Percentiles rank a stretch among this genome's conserved stretches.
Evolutionary conservation across 2,113 vertebrate genomes (phyloP).

Genomic region (Speoplatyrhinus poulsoni): DNA sequence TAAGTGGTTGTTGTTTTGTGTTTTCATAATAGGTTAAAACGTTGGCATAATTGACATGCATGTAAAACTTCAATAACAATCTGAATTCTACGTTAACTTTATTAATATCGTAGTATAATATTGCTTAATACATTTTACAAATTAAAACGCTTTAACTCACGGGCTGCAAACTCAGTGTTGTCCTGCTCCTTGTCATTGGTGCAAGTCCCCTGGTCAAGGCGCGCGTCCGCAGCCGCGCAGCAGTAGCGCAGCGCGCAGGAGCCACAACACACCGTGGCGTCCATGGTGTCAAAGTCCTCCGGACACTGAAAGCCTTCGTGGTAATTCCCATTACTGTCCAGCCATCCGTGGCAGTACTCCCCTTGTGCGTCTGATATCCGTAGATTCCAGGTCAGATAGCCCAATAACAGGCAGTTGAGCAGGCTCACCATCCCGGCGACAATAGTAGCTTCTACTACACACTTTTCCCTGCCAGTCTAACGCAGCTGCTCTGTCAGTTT

Average conservation of each 20-base stretch:
- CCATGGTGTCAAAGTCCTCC: conserved; percentile 90
- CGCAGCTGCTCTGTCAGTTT: not conserved
- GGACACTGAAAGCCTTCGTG: conserved; percentile 95
- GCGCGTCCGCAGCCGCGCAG: conserved; percentile 88
- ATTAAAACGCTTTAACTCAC: conserved; percentile 72
- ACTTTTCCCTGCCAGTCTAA: conserved; percentile 3
- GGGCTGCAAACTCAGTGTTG: conserved; percentile 81
- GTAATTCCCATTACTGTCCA: conserved; percentile 86
- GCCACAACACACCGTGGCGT: conserved; percentile 95
- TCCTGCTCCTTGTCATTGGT: conserved; percentile 87
- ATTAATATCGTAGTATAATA: too few species aligned
- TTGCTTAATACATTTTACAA: not conserved
- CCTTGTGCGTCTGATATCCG: conserved; percentile 79
- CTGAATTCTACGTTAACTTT: not conserved
- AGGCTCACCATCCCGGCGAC: conserved; percentile 74
- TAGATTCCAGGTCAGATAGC: conserved; percentile 80
- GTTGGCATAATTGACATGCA: too few species aligned
- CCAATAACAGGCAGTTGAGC: conserved; percentile 81
- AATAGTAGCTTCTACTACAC: conserved; percentile 7
- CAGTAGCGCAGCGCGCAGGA: conserved; percentile 92
- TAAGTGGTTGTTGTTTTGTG: too few species aligned
- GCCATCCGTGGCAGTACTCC: conserved; percentile 96
- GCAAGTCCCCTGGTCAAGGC: conserved; percentile 91
- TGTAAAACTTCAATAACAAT: not conserved
- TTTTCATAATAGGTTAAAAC: not conserved